These are phyloP conservation scores for Acrocephalus kingi DNA, from an alignment of 2,113 vertebrate species.

Conservation along the genomic window DNA sequence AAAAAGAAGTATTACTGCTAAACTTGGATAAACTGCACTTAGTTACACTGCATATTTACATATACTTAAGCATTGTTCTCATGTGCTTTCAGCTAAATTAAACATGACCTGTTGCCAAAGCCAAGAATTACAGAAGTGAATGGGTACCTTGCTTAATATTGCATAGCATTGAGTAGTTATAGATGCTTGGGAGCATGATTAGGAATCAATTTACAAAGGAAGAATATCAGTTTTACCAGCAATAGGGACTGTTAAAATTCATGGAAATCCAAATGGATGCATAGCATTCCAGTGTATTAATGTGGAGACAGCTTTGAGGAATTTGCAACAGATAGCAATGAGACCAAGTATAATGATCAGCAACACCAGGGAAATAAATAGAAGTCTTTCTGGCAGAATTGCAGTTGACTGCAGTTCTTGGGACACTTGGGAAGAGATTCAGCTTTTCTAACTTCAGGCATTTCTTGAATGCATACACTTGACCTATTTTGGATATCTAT, in stretches of 20 bases:
- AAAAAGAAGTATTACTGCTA: neutral
- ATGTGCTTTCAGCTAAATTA: neutral
- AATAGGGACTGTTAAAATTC: neutral
- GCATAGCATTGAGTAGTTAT: neutral
- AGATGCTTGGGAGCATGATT: neutral
- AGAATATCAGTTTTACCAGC: neutral
- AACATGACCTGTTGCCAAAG: neutral
- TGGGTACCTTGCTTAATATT: neutral
- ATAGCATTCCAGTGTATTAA: neutral
- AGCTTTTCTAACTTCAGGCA: constrained; percentile 18
- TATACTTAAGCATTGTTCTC: neutral
- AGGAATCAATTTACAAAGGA: neutral
- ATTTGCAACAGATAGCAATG: neutral
- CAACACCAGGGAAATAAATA: constrained; percentile 6
- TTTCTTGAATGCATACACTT: constrained; percentile 32
- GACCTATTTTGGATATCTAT: constrained; percentile 33
- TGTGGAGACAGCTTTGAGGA: neutral
- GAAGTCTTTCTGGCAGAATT: neutral
- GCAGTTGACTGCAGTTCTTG: neutral
- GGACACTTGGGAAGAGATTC: neutral
- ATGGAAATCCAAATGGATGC: neutral
- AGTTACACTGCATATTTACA: neutral
- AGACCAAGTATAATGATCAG: neutral
- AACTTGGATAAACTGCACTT: neutral
- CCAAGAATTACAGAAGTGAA: neutral